Evolutionary conservation across 2,888 invertebrate genomes (phyloP).

Genomic region (Thecophora atra): DNA sequence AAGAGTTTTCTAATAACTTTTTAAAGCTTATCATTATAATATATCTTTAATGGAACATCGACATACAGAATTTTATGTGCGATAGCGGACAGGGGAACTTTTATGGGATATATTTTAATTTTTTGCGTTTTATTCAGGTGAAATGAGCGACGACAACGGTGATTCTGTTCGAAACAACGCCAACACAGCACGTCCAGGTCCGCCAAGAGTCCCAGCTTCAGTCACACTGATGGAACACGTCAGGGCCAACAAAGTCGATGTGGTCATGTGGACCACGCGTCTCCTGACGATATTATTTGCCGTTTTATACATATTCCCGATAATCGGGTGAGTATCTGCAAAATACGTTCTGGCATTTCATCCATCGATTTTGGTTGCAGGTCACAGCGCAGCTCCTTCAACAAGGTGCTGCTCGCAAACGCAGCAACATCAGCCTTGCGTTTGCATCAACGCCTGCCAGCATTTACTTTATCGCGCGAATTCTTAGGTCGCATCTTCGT

Average conservation of each 20-base stretch:
- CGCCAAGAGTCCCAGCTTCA: constrained; percentile 47
- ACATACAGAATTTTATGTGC: too few species aligned
- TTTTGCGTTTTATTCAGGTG: constrained; percentile 24
- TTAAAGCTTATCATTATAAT: too few species aligned
- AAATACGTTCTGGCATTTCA: too few species aligned
- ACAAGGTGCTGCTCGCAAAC: constrained; percentile 90
- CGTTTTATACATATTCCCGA: constrained; percentile 83
- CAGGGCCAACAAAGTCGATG: constrained; percentile 84
- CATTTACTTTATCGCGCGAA: constrained; percentile 82
- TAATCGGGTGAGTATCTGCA: constrained; percentile 79
- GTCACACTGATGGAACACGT: constrained; percentile 75
- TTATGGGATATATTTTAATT: background rate
- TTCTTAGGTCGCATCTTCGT: constrained; percentile 82
- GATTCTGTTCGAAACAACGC: constrained; percentile 45
- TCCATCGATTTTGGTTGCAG: constrained; percentile 66
- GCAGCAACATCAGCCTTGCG: constrained; percentile 95
- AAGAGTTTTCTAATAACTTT: too few species aligned
- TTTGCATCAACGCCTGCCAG: constrained; percentile 91
- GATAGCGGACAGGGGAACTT: too few species aligned
- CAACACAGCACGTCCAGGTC: constrained; percentile 28
- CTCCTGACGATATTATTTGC: constrained; percentile 85
- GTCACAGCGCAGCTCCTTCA: constrained; percentile 82
- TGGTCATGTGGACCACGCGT: constrained; percentile 87
- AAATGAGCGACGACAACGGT: constrained; percentile 54
- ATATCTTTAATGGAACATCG: too few species aligned